These are phyloP conservation scores for Perca schrenkii DNA, from an alignment of 2,113 vertebrate genomes.

Conservation along the genomic window DNA sequence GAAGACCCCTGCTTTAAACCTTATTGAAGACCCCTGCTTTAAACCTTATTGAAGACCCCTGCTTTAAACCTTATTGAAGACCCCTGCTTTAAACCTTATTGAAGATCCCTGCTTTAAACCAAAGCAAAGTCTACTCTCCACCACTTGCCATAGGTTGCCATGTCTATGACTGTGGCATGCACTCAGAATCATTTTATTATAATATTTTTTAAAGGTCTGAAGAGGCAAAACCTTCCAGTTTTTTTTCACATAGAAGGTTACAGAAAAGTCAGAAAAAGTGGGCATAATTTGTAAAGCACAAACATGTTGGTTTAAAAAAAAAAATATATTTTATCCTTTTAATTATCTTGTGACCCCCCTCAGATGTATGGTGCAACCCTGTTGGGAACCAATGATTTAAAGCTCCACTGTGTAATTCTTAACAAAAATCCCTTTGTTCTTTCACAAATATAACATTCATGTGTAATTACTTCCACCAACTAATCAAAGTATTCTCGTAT, in stretches of 20 bases:
- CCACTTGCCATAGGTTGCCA: background rate
- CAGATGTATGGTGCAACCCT: background rate
- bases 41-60: too few species aligned
- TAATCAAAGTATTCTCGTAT: too few species aligned
- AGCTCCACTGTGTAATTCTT: too few species aligned
- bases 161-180: background rate
- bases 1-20: background rate
- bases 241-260: background rate
- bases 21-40: too few species aligned
- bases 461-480: too few species aligned
- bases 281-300: background rate
- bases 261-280: background rate
- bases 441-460: too few species aligned
- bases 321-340: background rate
- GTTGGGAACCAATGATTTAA: background rate
- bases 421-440: too few species aligned
- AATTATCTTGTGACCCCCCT: background rate
- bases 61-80: too few species aligned
- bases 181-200: background rate
- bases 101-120: background rate
- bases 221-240: background rate
- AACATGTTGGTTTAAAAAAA: too few species aligned
- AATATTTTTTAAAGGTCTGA: background rate
- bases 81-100: too few species aligned
- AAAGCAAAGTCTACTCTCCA: background rate